phyloP scores from a whole-genome alignment of 53 echinoderm and acorn worm genomes.

The Arbacia lixula region DNA sequence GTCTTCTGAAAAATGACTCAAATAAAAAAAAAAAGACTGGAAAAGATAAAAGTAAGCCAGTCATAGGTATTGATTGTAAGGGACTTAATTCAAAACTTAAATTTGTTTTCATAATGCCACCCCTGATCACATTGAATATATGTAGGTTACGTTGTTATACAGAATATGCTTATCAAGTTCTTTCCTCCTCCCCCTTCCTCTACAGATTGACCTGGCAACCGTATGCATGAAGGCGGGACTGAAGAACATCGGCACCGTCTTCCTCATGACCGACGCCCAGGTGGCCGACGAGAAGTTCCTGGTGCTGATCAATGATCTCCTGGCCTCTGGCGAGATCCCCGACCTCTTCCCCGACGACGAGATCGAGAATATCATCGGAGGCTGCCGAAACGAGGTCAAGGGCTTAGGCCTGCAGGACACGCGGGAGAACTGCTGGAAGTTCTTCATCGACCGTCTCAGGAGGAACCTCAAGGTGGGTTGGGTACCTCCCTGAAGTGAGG shows the following conservation, averaged over 20 bases:
- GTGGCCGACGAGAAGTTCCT: slow-evolving; percentile 96
- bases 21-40: no score
- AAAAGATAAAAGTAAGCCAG: no score
- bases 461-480: slow-evolving; percentile 89
- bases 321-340: slow-evolving; percentile 94
- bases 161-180: no score
- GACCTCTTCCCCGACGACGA: slow-evolving; percentile 91
- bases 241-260: slow-evolving; percentile 91
- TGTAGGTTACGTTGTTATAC: no score
- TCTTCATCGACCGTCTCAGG: slow-evolving; percentile 92
- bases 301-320: slow-evolving; percentile 94
- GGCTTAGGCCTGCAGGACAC: slow-evolving; percentile 89
- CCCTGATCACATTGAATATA: no score
- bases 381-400: slow-evolving; percentile 94
- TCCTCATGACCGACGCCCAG: slow-evolving; percentile 99
- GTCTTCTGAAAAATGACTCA: no score
- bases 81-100: no score
- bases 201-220: slow-evolving; percentile 80
- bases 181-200: no score
- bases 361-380: slow-evolving; percentile 93
- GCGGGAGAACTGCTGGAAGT: slow-evolving; percentile 96
- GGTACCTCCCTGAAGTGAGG: no score
- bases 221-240: slow-evolving; percentile 90
- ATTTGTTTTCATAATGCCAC: no score
- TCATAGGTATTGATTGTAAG: no score